These are phyloP conservation scores for Andrena minutula DNA, from an alignment of 2,888 invertebrate genomes.

Conservation along the genomic window DNA sequence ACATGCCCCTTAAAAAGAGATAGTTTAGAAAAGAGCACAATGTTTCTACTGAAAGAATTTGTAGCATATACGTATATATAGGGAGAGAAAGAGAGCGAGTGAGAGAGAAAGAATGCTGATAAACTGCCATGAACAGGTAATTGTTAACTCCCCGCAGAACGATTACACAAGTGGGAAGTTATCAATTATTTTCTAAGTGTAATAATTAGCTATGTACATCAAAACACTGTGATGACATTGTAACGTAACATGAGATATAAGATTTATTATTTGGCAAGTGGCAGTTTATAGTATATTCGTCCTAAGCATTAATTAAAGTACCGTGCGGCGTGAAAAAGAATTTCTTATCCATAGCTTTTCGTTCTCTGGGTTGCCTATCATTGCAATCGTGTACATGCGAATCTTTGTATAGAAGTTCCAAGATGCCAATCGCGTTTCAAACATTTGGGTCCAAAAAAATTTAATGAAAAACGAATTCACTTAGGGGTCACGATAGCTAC, in stretches of 20 bases:
- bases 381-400: slow-evolving; percentile 69
- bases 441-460: slow-evolving; percentile 70
- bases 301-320: slow-evolving; percentile 55
- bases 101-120: slow-evolving; percentile 47
- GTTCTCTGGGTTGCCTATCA: slow-evolving; percentile 75
- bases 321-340: slow-evolving; percentile 56
- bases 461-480: slow-evolving; percentile 44
- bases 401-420: slow-evolving; percentile 73
- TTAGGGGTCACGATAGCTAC: slow-evolving; percentile 62
- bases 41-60: slow-evolving; percentile 70
- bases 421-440: slow-evolving; percentile 78
- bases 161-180: slow-evolving; percentile 51
- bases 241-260: slow-evolving; percentile 73
- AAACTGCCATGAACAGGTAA: slow-evolving; percentile 73
- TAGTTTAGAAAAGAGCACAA: slow-evolving; percentile 58
- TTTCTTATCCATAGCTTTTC: slow-evolving; percentile 77
- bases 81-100: too few species aligned
- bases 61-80: slow-evolving; percentile 65
- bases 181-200: slow-evolving; percentile 66
- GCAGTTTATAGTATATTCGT: slow-evolving; percentile 67
- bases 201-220: slow-evolving; percentile 76
- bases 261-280: slow-evolving; percentile 62
- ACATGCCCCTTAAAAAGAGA: slow-evolving; percentile 48
- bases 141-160: slow-evolving; percentile 59
- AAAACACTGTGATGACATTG: slow-evolving; percentile 81